A percentile compares a stretch with the other conserved stretches of the same genome.
Conservation (phyloP, 2,113 vertebrate genomes). For the Gallinago paraguaiae region DNA sequence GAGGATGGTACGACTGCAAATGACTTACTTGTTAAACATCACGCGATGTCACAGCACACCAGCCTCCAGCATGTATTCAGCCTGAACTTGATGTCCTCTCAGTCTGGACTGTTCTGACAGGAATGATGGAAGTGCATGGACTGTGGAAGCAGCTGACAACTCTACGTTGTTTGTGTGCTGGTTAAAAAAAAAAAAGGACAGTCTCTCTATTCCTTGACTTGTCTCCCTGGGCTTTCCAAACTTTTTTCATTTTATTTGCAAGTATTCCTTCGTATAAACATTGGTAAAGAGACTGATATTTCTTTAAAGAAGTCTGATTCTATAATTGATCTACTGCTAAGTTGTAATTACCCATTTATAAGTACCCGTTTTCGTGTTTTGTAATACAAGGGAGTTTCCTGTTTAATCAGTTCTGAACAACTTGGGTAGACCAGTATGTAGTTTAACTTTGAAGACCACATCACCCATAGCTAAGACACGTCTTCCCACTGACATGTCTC, state of each 20-base stretch:
- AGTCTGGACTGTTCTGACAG: neutral
- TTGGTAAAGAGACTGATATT: neutral
- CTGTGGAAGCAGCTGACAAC: neutral
- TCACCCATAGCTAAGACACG: neutral
- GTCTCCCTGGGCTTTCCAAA: neutral
- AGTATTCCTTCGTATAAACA: constrained; percentile 33
- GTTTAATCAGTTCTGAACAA: neutral
- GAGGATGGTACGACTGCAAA: neutral
- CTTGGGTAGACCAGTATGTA: neutral
- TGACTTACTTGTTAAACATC: neutral
- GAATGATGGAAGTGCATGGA: neutral
- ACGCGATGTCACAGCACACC: neutral
- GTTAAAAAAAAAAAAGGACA: neutral
- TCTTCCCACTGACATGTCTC: neutral
- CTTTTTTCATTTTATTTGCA: constrained; percentile 1
- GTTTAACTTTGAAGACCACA: neutral
- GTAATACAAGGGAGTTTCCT: neutral
- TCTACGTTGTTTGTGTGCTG: neutral
- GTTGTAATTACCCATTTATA: constrained; percentile 22
- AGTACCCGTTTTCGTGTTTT: constrained; percentile 5
- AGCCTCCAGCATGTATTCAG: neutral
- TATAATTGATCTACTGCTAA: constrained; percentile 16
- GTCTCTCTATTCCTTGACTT: neutral
- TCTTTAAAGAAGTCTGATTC: neutral
- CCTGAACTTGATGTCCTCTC: neutral